A percentile compares a stretch with the other conserved stretches of the same genome.
These are phyloP conservation scores for Drosophila neotestacea DNA, from an alignment of 2,888 invertebrate genomes.

Conservation along the genomic window DNA sequence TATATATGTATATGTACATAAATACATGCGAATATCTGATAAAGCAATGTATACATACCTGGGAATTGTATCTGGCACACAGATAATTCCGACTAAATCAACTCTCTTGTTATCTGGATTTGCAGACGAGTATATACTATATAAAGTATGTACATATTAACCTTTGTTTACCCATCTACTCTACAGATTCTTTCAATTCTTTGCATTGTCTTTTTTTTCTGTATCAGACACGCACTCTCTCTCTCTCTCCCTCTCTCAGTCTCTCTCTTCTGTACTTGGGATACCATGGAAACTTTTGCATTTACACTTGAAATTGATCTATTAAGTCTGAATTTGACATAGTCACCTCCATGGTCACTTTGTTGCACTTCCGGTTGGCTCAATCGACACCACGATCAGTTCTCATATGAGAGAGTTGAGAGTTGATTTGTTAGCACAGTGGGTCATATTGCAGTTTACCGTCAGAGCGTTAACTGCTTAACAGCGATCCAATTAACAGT, in stretches of 20 bases:
- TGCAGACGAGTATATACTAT: not conserved
- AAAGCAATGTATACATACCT: constrained; percentile 30
- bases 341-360: constrained; percentile 23
- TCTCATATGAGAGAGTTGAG: not conserved
- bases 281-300: no score
- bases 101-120: constrained; percentile 21
- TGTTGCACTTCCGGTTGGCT: constrained; percentile 28
- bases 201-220: not conserved
- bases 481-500: constrained; percentile 32
- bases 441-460: constrained; percentile 48
- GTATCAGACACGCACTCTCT: not conserved
- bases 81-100: constrained; percentile 6
- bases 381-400: not conserved
- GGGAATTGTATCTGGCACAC: constrained; percentile 28
- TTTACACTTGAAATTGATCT: not conserved
- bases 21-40: constrained; percentile 25
- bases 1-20: no score
- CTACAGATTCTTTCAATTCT: constrained; percentile 27
- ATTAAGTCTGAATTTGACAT: not conserved
- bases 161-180: constrained; percentile 29
- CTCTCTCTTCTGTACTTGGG: not conserved
- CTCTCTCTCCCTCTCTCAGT: not conserved
- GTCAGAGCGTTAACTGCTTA: constrained; percentile 24
- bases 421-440: constrained; percentile 12
- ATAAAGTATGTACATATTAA: constrained; percentile 15